Conservation (phyloP, 2,888 invertebrate genomes). For the Resseliella maxima region DNA sequence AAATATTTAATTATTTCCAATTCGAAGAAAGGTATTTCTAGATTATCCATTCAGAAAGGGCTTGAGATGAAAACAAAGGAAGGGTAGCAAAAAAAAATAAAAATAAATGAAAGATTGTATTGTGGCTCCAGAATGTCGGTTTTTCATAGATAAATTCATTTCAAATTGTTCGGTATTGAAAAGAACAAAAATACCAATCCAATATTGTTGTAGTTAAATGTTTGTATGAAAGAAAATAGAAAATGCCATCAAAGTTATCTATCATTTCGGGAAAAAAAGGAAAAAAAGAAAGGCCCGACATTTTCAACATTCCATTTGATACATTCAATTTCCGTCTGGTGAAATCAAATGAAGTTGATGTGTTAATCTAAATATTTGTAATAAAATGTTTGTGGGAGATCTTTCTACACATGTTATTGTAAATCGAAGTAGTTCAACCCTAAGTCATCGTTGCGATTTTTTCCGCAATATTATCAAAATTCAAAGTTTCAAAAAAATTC, state of each 20-base stretch:
- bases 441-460: conserved; percentile 6
- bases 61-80: no score
- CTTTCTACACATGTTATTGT: conserved; percentile 16
- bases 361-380: background rate
- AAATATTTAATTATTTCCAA: no score
- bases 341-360: background rate
- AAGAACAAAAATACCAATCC: background rate
- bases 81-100: background rate
- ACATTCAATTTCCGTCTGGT: background rate
- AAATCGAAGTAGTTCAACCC: background rate
- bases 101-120: background rate
- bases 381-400: no score
- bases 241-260: conserved; percentile 27
- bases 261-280: background rate
- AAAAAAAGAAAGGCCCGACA: background rate
- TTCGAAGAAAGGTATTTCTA: no score
- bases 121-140: background rate
- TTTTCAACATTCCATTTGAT: conserved; percentile 16
- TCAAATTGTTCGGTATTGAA: background rate
- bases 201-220: background rate
- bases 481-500: no score
- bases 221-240: background rate
- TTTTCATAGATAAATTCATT: background rate
- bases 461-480: background rate
- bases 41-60: no score